These are phyloP conservation scores for Tonatia bakeri DNA, from an alignment of 2,113 vertebrate genomes.

Conservation along the genomic window DNA sequence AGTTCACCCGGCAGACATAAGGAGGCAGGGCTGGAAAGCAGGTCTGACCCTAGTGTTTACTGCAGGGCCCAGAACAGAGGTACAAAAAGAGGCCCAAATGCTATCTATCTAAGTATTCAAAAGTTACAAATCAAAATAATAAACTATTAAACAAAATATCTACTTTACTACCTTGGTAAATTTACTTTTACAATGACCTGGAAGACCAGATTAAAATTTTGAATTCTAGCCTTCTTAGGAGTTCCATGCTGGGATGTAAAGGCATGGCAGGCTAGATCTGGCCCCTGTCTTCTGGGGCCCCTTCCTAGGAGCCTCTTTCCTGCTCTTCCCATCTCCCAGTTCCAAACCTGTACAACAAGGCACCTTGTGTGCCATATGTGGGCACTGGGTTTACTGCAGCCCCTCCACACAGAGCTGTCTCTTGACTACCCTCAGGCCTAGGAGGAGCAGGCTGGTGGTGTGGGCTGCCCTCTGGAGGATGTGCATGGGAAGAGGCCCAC, in stretches of 20 bases:
- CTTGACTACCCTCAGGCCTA: neutral
- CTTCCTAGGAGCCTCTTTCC: neutral
- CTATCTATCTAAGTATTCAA: neutral
- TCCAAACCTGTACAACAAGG: neutral
- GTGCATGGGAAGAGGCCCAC: neutral
- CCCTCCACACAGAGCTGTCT: neutral
- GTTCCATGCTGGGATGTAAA: neutral
- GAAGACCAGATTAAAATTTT: neutral
- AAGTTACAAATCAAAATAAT: neutral
- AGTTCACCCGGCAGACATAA: neutral
- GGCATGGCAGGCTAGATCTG: neutral
- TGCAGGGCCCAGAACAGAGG: neutral
- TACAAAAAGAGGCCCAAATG: neutral
- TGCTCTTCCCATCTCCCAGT: neutral
- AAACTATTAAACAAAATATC: neutral
- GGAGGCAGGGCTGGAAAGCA: neutral
- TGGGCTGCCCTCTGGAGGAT: slow-evolving; percentile 44
- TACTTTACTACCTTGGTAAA: neutral
- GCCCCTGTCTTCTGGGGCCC: neutral
- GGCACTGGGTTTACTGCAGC: neutral
- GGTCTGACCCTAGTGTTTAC: neutral
- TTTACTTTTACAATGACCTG: neutral
- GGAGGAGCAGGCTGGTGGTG: neutral
- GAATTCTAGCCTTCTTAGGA: neutral
- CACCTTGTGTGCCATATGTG: neutral